Base-by-base conservation (phyloP, 2,888 invertebrate genomes). In the Drosophila colorata region DNA sequence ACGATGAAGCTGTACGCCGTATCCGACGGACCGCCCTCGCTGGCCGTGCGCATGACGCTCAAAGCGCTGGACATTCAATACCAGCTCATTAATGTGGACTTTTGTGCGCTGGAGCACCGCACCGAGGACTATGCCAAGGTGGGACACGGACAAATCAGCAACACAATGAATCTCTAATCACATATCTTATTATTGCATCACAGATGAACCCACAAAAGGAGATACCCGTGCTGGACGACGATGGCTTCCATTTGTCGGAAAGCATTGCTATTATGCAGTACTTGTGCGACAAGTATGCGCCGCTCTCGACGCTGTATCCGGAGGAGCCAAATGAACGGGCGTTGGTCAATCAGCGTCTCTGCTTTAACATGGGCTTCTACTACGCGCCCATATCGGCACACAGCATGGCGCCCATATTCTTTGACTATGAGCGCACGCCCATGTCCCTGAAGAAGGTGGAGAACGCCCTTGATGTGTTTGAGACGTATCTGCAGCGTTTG, bases 171-270 rank as follows among this genome's bases (percentile, higher is more conserved):
- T 16, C 23, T 38, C 4, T 37, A 28, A 55, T 25, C 20, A 4
- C 2, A 3, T 33, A 2, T 49, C 49, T 14, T 11, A 14, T 20
- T 11, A 8, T 0, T 31, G 3, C 33, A 33, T n/a, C 13, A 5
- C 52, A 96, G 95, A 93, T 95, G 93, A 96, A 96, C 91, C 96
- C 96, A 0, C 96, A 96, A 91, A 95, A 95, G 89, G 96, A 96
- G 91, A 95, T 96, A 85, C 95, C 96, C 1, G 95, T 95, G 1
- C 90, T 97, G 59, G 95, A 96, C 71, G 97, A 97, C 87, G 94
- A 95, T 82, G 96, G 96, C 20, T 96, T 97, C 89, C 93, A 93
- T 75, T 92, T 97, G 53, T 94, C 96, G 77, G 97, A 97, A 92
- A 97, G 96, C 77, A 93, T 94, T 77, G 94, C 94, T 3, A 94